phyloP scores from a whole-genome alignment of 92 coral and sea anemone genomes.

The Palythoa caribaeorum region DNA sequence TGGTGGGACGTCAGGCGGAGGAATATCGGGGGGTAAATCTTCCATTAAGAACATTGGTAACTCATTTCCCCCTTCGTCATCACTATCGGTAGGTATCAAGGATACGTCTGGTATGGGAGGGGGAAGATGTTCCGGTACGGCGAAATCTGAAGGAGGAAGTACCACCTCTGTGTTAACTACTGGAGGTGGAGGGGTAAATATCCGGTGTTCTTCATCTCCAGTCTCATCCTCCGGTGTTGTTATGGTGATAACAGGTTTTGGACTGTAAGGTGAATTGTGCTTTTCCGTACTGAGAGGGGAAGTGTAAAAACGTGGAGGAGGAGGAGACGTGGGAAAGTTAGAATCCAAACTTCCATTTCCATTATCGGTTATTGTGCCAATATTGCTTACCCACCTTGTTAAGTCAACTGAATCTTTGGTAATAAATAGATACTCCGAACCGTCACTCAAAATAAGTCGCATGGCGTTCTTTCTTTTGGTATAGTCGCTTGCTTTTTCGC shows the following conservation, averaged over 20 bases:
- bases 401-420: constrained; percentile 73
- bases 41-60: constrained; percentile 20
- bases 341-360: constrained; percentile 30
- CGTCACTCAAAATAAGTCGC: constrained; percentile 75
- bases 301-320: constrained; percentile 60
- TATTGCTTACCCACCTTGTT: constrained; percentile 73
- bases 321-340: constrained; percentile 58
- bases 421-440: constrained; percentile 82
- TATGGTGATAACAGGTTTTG: constrained; percentile 77
- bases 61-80: constrained; percentile 8
- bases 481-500: constrained; percentile 68
- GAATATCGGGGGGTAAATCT: constrained; percentile 37
- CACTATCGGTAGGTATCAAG: constrained; percentile 10
- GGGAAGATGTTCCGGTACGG: constrained; percentile 32
- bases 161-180: constrained; percentile 58
- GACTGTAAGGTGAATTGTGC: constrained; percentile 9
- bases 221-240: constrained; percentile 74
- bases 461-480: constrained; percentile 71
- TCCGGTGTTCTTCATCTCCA: constrained; percentile 67
- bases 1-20: constrained; percentile 77
- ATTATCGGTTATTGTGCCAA: constrained; percentile 43
- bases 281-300: constrained; percentile 28
- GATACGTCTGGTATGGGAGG: constrained; percentile 39
- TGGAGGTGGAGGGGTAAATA: constrained; percentile 71
- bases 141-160: constrained; percentile 47